Percentiles rank a stretch among this genome's conserved stretches.
Conservation (phyloP, 2,888 invertebrate genomes). For the Euzetes globulus region DNA sequence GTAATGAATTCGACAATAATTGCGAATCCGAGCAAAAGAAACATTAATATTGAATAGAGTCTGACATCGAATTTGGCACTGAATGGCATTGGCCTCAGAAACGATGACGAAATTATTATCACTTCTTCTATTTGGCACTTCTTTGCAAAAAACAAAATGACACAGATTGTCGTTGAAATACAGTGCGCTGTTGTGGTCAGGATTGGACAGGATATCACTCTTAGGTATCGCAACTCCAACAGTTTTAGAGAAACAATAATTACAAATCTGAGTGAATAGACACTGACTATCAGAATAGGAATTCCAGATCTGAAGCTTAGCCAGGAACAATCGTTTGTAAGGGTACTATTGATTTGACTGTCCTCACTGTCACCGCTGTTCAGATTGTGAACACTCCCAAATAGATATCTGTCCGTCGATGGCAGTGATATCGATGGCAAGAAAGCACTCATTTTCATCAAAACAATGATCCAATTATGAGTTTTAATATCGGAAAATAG, state of each 20-base stretch:
- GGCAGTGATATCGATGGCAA: conserved; percentile 17
- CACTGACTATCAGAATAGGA: background rate
- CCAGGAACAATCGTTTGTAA: background rate
- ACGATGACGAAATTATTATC: conserved; percentile 14
- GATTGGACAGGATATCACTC: background rate
- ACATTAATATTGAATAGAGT: conserved; percentile 3
- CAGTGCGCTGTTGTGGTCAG: conserved; percentile 5
- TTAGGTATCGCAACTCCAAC: background rate
- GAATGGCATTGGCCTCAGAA: conserved; percentile 18
- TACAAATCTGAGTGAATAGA: conserved; percentile 3
- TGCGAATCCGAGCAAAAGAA: background rate
- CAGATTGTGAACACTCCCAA: conserved; percentile 11
- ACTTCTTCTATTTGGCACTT: conserved; percentile 29
- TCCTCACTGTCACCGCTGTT: background rate
- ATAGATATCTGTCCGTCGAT: background rate
- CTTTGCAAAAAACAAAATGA: conserved; percentile 11
- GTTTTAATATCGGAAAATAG: conserved; percentile 11
- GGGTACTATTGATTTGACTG: background rate
- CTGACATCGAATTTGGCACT: conserved; percentile 21
- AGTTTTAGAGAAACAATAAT: background rate
- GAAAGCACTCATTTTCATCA: conserved; percentile 19
- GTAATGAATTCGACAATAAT: background rate
- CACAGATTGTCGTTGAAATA: background rate
- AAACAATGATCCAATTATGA: conserved; percentile 24
- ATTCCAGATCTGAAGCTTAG: background rate